Base-by-base conservation (phyloP, 2,888 invertebrate species). In the Ectobius pallidus region DNA sequence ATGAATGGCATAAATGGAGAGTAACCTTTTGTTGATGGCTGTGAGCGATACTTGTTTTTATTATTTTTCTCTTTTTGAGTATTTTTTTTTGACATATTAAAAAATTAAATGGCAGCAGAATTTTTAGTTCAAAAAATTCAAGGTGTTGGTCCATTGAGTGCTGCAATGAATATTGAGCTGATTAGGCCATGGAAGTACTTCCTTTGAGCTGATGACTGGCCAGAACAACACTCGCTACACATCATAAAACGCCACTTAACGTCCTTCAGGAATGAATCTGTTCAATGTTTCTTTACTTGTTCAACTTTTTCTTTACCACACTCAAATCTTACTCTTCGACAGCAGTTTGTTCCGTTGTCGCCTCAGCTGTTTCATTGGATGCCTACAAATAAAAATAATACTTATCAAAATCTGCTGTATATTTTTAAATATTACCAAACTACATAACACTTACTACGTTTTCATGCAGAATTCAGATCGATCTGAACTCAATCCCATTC, bases 71-170 rank as follows among this genome's bases (percentile, higher is more conserved):
- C n/a, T 16, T 27, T 69, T 52, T 39, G 69, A 69, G 69, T 69
- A 69, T 69, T 69, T 39, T 52, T 68, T 25, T 55, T 69, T 69
- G 65, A 44, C 65, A 46, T 34, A 58, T 30, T 65, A 65, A 22
- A 65, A 65, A 65, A 65, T 16, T 42, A 44, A 65, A 65, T 65
- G 65, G 65, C 65, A 65, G 46, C 65, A 65, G 44, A 9, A 58
- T 58, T 58, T 25, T 63, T n/a, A n/a, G 16, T 55, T 55, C 25
- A 25, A 14, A 25, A 14, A 25, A 58, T 58, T 58, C 58, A 58
- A 58, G 58, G 27, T 20, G 32, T 61, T 61, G 61, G 61, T 61
- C 61, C 61, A 61, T 32, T 22, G 65, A 65, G 46, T 46, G 65
- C 27, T 25, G 42, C 63, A 39, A n/a, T 63, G 42, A 25, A 32